phyloP scores from a whole-genome alignment of 2,888 invertebrate genomes.

The Stenoptilia bipunctidactyla region DNA sequence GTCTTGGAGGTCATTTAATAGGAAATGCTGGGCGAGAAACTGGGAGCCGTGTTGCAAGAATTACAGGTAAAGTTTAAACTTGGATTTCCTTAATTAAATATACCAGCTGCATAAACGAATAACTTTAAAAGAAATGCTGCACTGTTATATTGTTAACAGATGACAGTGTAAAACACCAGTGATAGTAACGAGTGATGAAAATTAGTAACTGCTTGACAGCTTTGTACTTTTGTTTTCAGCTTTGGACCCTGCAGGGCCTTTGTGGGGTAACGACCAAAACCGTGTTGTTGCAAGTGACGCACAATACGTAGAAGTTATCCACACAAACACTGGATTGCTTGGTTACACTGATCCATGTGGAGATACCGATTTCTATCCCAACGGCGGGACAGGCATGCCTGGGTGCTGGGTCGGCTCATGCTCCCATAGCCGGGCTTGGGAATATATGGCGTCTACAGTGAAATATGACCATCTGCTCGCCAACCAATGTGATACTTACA shows the following conservation, averaged over 20 bases:
- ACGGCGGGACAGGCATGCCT: constrained; percentile 41
- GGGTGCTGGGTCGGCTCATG: constrained; percentile 37
- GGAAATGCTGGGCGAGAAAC: constrained; percentile 42
- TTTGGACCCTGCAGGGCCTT: constrained; percentile 51
- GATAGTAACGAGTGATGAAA: not conserved
- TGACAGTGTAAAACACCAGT: not conserved
- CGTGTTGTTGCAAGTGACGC: constrained; percentile 32
- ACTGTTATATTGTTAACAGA: not conserved
- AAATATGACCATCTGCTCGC: constrained; percentile 32
- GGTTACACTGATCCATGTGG: constrained; percentile 36
- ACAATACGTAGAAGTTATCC: constrained; percentile 50
- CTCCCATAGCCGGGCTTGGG: constrained; percentile 34
- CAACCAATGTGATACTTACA: constrained; percentile 26
- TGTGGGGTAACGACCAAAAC: constrained; percentile 30
- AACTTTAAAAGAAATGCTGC: not conserved
- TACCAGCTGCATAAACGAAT: not conserved
- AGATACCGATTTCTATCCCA: constrained; percentile 45
- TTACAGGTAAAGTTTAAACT: constrained; percentile 33
- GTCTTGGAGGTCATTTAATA: constrained; percentile 53
- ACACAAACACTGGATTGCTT: constrained; percentile 35
- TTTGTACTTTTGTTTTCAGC: constrained; percentile 25
- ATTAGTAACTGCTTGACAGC: not conserved
- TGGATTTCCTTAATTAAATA: not conserved
- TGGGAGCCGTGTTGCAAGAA: constrained; percentile 28
- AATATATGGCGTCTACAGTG: constrained; percentile 39